These are phyloP conservation scores for Dolichoris vasculosae DNA, from an alignment of 1,140 invertebrate species.

Conservation along the genomic window DNA sequence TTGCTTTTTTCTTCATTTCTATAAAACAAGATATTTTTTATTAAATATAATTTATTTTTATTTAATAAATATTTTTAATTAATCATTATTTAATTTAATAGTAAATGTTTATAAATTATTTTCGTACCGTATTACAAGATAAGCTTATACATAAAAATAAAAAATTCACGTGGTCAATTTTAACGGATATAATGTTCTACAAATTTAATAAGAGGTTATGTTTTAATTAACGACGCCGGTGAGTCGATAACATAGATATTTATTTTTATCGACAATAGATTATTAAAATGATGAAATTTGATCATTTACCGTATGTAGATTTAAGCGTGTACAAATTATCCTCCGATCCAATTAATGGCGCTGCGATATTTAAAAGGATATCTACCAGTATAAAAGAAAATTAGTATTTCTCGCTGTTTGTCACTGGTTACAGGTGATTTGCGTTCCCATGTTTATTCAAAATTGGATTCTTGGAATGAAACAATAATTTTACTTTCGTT, in stretches of 20 bases:
- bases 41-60: not conserved
- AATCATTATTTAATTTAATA: not conserved
- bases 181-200: not conserved
- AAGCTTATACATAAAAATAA: not conserved
- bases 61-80: not conserved
- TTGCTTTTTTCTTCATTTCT: constrained; percentile 52
- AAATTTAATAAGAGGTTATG: not conserved
- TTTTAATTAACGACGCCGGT: not conserved
- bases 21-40: not conserved
- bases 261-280: not conserved
- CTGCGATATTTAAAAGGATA: no score
- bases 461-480: no score
- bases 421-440: no score
- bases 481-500: no score
- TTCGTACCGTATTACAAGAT: not conserved
- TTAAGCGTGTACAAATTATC: no score
- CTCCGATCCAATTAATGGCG: no score
- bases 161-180: constrained; percentile 35
- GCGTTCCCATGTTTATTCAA: no score
- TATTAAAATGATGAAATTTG: not conserved
- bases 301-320: no score
- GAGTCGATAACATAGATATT: not conserved
- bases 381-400: no score
- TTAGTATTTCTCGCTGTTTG: no score
- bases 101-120: not conserved